Evolutionary conservation across 2,888 invertebrate genomes (phyloP).

Genomic region (Sialis lutaria): DNA sequence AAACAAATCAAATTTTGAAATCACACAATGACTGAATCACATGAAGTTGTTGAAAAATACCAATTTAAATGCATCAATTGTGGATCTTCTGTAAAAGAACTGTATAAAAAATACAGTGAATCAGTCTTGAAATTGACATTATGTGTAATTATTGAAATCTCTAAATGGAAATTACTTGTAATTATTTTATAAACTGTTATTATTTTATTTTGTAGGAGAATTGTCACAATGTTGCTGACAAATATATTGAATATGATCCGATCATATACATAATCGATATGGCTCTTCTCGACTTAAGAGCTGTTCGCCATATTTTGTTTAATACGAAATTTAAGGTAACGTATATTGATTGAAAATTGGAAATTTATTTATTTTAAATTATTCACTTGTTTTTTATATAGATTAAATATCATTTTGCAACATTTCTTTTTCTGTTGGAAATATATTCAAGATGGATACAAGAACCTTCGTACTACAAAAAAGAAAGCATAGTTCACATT

Average conservation of each 20-base stretch:
- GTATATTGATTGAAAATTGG: conserved; percentile 8
- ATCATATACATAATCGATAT: conserved; percentile 75
- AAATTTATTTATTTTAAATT: too few species aligned
- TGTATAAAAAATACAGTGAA: conserved; percentile 52
- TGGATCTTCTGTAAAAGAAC: conserved; percentile 37
- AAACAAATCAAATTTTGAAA: neutral
- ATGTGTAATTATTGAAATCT: conserved; percentile 40
- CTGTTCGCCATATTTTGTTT: conserved; percentile 70
- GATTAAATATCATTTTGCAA: conserved; percentile 9
- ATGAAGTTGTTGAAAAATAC: neutral
- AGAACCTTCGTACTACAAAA: conserved; percentile 8
- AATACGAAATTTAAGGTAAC: conserved; percentile 62
- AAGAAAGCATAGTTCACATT: too few species aligned
- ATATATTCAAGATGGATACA: conserved; percentile 54
- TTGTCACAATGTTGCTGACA: conserved; percentile 65
- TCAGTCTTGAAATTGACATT: conserved; percentile 53
- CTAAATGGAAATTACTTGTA: neutral
- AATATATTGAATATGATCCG: conserved; percentile 84
- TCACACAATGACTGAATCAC: neutral
- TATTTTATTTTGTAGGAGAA: conserved; percentile 33
- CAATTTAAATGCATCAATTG: conserved; percentile 45
- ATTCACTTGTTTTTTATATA: too few species aligned
- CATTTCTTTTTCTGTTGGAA: conserved; percentile 63
- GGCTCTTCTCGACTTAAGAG: conserved; percentile 59
- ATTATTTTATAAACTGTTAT: neutral